Percentiles rank a stretch among this genome's conserved stretches.
Evolutionary conservation across 2,888 invertebrate genomes (phyloP).

Genomic region (Phortica magna): DNA sequence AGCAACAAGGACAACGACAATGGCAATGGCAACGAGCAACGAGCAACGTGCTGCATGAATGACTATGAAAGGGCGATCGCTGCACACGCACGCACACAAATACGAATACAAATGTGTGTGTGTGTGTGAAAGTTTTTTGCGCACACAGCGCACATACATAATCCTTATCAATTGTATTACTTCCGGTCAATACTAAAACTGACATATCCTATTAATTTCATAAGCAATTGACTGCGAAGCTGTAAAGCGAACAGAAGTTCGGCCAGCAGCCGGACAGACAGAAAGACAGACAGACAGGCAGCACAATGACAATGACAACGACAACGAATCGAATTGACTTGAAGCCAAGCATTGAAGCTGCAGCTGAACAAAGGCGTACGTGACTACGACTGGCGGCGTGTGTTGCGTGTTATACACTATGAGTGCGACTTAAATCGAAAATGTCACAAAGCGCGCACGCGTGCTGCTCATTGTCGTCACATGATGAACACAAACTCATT

Average conservation of each 20-base stretch:
- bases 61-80: constrained; percentile 2
- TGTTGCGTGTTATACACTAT: not conserved
- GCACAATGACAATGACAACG: not conserved
- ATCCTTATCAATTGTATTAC: constrained; percentile 73
- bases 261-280: not conserved
- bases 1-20: not conserved
- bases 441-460: constrained; percentile 32
- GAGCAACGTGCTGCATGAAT: constrained; percentile 54
- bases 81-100: constrained; percentile 28
- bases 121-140: not conserved
- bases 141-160: constrained; percentile 51
- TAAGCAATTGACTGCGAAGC: constrained; percentile 73
- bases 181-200: constrained; percentile 72
- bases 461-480: constrained; percentile 54
- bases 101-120: not conserved
- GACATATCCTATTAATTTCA: constrained; percentile 73
- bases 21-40: not conserved
- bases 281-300: no score
- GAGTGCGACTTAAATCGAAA: constrained; percentile 22
- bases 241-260: constrained; percentile 56
- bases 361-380: constrained; percentile 30
- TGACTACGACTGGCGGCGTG: constrained; percentile 2
- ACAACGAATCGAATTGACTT: not conserved
- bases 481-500: constrained; percentile 67
- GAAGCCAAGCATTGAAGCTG: not conserved